Evolutionary conservation across 2,113 vertebrate genomes (phyloP).

Genomic region (Neotoma lepida): DNA sequence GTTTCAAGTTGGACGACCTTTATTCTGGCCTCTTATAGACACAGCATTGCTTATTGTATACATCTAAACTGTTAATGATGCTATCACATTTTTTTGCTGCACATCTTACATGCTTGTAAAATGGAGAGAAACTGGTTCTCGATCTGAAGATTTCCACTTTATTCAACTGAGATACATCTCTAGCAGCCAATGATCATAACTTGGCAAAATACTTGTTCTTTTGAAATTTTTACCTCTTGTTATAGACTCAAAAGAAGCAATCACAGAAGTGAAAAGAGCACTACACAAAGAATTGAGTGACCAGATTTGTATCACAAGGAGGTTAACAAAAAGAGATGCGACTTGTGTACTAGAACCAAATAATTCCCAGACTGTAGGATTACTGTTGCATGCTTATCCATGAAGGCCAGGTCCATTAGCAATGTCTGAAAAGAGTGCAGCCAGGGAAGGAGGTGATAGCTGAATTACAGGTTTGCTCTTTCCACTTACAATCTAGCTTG

Average conservation of each 20-base stretch:
- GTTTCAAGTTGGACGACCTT: neutral
- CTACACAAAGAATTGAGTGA: neutral
- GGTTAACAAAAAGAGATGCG: neutral
- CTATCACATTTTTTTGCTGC: neutral
- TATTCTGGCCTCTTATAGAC: neutral
- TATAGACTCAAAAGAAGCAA: neutral
- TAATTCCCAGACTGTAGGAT: neutral
- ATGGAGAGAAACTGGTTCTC: neutral
- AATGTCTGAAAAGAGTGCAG: neutral
- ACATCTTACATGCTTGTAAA: neutral
- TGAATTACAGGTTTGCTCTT: neutral
- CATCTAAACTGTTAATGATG: neutral
- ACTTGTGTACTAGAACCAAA: neutral
- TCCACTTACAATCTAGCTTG: neutral
- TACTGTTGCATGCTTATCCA: neutral
- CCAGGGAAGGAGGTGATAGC: neutral
- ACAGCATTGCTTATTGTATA: neutral
- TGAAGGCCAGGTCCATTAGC: neutral
- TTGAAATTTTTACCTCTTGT: neutral
- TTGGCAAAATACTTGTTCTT: neutral
- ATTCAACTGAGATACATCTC: neutral
- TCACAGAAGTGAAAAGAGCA: neutral
- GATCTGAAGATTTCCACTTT: neutral
- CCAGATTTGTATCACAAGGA: neutral
- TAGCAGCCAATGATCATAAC: neutral